Evolutionary conservation across 2,113 vertebrate species (phyloP), one percentile per base, ranked within the genome.

Genomic region (Dascyllus trimaculatus): DNA sequence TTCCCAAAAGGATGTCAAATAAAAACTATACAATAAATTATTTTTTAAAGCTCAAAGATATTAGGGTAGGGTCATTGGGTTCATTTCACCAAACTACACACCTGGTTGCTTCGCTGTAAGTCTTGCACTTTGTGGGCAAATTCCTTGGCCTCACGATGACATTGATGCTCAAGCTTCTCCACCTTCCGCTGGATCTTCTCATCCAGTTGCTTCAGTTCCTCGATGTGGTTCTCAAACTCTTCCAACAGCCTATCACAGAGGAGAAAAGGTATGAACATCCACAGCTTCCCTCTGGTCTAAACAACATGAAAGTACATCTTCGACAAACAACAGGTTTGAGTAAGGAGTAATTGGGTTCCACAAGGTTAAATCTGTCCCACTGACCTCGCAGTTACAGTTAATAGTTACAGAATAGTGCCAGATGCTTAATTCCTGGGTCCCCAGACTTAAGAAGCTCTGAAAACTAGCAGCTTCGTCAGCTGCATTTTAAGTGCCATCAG

Each of bases 41-140:
- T 38, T 17, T 18, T n/a, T 24, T 58, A n/a, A 48, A 46, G n/a
- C 7, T 68, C 18, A 53, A 52, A 18, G 71, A 15, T 11, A 26
- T 60, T 35, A 29, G 45, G 10, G 64, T 49, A 9, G 19, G 1
- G 21, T 15, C 26, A 58, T 1, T 54, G 21, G 4, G 32, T 18
- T 32, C 19, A 56, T 68, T 48, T 71, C 5, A 57, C 26, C 24
- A 35, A 10, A 8, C 6, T 77, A 54, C 91, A 89, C 83, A 99
- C 98, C 96, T 99, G 98, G 86, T 99, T 99, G 94, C 98, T 99
- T 91, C 97, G 97, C 85, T 99, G 97, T 54, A 99, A 92, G 80
- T 99, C 98, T 86, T 99, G 98, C 4, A 99, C 98, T 94, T 99
- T 99, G 93, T 95, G 97, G 72, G 98, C 98, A 94, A 99, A 99